These are phyloP conservation scores for Sternotherus odoratus DNA, from an alignment of 2,797 vertebrate genomes.

Conservation along the genomic window DNA sequence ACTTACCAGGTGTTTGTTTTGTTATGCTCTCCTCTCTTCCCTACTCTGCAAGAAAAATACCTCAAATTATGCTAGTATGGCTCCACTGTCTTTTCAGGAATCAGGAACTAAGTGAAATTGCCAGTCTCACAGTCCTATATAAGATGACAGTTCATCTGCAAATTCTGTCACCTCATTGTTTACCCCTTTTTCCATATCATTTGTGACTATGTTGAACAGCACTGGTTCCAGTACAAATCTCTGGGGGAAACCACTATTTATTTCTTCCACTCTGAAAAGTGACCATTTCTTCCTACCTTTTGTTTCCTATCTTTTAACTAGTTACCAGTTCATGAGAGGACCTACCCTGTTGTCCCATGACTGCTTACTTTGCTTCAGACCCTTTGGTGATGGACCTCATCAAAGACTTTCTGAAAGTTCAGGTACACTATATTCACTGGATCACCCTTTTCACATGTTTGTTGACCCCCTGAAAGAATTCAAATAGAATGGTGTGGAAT, in stretches of 20 bases:
- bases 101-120: neutral
- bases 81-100: neutral
- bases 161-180: neutral
- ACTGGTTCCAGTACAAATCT: neutral
- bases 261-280: neutral
- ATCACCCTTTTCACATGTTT: neutral
- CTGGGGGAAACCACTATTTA: neutral
- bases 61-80: neutral
- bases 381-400: too few relatives aligned
- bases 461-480: neutral
- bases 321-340: neutral
- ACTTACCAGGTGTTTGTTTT: neutral
- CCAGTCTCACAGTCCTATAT: neutral
- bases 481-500: neutral
- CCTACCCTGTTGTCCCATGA: neutral
- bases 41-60: neutral
- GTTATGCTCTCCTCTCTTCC: neutral
- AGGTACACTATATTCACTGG: neutral
- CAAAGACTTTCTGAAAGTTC: neutral
- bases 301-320: neutral
- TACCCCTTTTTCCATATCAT: neutral
- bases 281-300: neutral
- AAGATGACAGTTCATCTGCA: neutral
- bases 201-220: neutral
- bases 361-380: too few relatives aligned